These are phyloP conservation scores for Solea solea DNA, from an alignment of 2,113 vertebrate species.

Conservation along the genomic window DNA sequence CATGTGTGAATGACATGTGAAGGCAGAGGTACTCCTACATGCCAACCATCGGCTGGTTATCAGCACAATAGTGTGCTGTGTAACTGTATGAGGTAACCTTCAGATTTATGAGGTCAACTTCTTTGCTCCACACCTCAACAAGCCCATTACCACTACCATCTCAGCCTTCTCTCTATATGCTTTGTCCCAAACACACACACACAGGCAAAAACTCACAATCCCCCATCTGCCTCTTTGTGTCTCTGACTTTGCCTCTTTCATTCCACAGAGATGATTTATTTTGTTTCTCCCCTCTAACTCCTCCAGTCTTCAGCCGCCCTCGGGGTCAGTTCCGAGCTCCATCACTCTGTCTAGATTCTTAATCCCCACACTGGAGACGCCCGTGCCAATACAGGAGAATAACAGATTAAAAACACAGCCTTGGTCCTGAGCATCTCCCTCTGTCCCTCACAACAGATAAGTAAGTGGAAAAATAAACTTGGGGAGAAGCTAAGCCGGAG, in stretches of 20 bases:
- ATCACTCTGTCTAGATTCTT: conserved; percentile 70
- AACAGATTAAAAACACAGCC: conserved; percentile 69
- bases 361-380: conserved; percentile 71
- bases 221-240: conserved; percentile 36
- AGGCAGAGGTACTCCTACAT: conserved; percentile 9
- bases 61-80: conserved; percentile 1
- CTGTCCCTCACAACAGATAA: conserved; percentile 56
- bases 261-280: conserved; percentile 73
- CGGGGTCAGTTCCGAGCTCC: conserved; percentile 66
- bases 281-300: conserved; percentile 56
- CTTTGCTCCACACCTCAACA: conserved; percentile 22
- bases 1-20: conserved; percentile 44
- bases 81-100: conserved; percentile 40
- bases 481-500: conserved; percentile 45
- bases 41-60: conserved; percentile 19
- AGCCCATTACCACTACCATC: conserved; percentile 38
- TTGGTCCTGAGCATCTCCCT: conserved; percentile 40
- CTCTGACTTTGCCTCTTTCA: conserved; percentile 53
- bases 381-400: conserved; percentile 69
- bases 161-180: conserved; percentile 13
- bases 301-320: conserved; percentile 56
- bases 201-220: conserved; percentile 32
- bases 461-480: conserved; percentile 72
- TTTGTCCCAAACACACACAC: conserved; percentile 23
- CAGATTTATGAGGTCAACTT: conserved; percentile 51